A percentile compares a stretch with the other conserved stretches of the same genome.
Conservation (phyloP, 2,888 invertebrate species). For the Teleogryllus oceanicus region DNA sequence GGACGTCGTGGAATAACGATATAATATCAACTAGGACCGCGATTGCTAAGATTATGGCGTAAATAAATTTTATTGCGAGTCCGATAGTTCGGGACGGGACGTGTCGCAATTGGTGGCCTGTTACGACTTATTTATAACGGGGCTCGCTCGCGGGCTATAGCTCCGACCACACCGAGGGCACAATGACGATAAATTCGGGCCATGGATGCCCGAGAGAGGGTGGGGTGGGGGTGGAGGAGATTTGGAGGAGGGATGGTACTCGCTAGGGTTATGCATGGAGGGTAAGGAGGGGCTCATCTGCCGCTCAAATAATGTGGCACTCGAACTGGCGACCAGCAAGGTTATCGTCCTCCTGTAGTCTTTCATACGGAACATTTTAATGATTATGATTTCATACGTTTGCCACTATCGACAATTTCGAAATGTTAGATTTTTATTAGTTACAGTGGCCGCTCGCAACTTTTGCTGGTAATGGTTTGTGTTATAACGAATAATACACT, state of each 20-base stretch:
- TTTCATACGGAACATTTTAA: no score
- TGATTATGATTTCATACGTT: no score
- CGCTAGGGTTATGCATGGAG: no score
- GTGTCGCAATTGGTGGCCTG: slow-evolving; percentile 18
- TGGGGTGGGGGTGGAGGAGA: neutral
- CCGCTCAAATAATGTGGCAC: no score
- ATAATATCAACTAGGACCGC: neutral
- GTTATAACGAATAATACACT: no score
- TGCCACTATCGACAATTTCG: no score
- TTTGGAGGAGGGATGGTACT: neutral
- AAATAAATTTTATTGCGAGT: slow-evolving; percentile 1
- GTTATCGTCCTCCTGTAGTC: no score
- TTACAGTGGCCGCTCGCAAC: no score
- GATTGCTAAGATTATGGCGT: slow-evolving; percentile 18
- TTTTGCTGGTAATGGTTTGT: no score
- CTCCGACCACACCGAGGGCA: neutral
- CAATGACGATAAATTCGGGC: neutral
- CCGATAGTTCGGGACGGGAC: slow-evolving; percentile 18
- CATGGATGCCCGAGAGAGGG: neutral
- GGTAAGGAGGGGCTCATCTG: no score
- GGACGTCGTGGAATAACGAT: slow-evolving; percentile 7
- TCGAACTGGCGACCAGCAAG: no score
- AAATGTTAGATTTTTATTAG: no score
- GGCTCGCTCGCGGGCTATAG: neutral
- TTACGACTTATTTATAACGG: slow-evolving; percentile 10